Percentiles rank a stretch among this genome's conserved stretches.
Evolutionary conservation across 2,888 invertebrate species (phyloP).

Genomic region (Lasioglossum figueresi): DNA sequence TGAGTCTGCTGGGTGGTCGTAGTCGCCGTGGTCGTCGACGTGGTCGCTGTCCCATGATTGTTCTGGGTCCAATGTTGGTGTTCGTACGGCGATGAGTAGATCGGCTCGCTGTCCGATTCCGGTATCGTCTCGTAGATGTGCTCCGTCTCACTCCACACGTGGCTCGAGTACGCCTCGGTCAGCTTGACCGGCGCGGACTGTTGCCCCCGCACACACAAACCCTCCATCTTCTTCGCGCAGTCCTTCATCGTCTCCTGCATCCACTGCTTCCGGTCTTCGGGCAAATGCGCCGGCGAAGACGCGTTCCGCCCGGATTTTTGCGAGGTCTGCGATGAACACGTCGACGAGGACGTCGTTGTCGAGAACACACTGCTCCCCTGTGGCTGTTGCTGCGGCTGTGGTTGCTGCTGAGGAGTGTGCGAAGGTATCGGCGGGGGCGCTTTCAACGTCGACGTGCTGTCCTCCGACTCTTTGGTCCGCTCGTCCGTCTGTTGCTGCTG

Average conservation of each 20-base stretch:
- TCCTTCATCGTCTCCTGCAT: constrained; percentile 78
- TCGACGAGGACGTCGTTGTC: constrained; percentile 69
- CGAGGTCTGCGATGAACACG: constrained; percentile 72
- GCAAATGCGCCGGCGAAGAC: constrained; percentile 70
- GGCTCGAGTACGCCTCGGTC: constrained; percentile 78
- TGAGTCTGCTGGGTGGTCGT: constrained; percentile 50
- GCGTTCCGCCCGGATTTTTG: constrained; percentile 71
- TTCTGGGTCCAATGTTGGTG: constrained; percentile 72
- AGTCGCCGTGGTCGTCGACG: constrained; percentile 1
- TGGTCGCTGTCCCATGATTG: constrained; percentile 51
- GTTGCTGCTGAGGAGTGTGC: constrained; percentile 72
- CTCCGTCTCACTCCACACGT: constrained; percentile 85
- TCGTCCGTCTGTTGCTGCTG: constrained; percentile 78
- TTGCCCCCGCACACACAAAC: constrained; percentile 68
- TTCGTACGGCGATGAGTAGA: constrained; percentile 88
- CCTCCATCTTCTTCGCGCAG: constrained; percentile 76
- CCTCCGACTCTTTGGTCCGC: constrained; percentile 77
- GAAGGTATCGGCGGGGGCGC: constrained; percentile 81
- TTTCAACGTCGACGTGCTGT: constrained; percentile 69
- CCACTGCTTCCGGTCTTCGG: constrained; percentile 77
- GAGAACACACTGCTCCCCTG: constrained; percentile 41
- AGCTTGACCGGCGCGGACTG: constrained; percentile 73
- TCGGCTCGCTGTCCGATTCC: constrained; percentile 87
- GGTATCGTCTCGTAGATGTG: constrained; percentile 89
- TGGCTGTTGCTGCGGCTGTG: constrained; percentile 16